These are phyloP conservation scores for Ceryle rudis DNA, from an alignment of 2,797 vertebrate genomes.

Conservation along the genomic window DNA sequence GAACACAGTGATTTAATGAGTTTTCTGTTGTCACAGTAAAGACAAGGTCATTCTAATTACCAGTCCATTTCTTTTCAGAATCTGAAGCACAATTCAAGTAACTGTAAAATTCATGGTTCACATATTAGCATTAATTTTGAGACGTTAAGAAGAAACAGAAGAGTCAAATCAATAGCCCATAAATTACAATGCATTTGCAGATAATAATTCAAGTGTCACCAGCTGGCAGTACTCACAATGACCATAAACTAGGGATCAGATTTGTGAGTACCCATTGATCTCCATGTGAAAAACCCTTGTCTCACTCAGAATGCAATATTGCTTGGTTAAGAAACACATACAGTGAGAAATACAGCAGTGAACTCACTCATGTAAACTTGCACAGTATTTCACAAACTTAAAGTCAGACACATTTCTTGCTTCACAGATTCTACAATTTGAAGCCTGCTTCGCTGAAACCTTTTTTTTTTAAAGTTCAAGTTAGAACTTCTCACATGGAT, in stretches of 20 bases:
- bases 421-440: background rate
- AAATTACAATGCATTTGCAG: background rate
- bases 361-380: background rate
- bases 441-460: background rate
- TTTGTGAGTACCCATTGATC: background rate
- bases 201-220: background rate
- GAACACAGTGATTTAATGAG: background rate
- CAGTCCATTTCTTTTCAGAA: conserved; percentile 7
- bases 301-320: background rate
- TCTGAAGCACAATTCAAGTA: background rate
- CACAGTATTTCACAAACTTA: background rate
- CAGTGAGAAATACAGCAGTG: background rate
- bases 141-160: background rate
- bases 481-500: background rate
- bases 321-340: background rate
- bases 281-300: background rate
- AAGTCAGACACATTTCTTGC: background rate
- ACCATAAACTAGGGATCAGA: background rate
- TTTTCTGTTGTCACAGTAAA: background rate
- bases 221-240: background rate
- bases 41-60: background rate
- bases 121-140: background rate
- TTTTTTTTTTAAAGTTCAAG: background rate
- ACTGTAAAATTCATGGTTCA: background rate
- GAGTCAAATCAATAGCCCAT: background rate